Evolutionary conservation across 1,140 invertebrate species (phyloP), one percentile per base, ranked within the genome.

Genomic region (Anthonomus grandis): DNA sequence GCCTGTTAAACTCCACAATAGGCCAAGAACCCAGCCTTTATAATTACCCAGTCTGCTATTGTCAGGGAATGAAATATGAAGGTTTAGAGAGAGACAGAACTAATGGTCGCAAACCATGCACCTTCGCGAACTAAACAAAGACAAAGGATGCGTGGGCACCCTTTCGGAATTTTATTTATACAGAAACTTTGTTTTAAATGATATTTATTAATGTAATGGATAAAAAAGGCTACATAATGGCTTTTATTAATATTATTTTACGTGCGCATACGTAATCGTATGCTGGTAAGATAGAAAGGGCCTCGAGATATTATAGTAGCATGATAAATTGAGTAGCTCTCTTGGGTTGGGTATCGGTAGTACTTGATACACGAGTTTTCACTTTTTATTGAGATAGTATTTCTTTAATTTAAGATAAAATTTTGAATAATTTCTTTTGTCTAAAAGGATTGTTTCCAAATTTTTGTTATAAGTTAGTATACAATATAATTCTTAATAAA

Each of bases 11-110:
- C 13, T 6, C 12, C 19, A 46, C 15, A n/a, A 10, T 17, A 44
- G 39, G 41, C 27, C 52, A 5, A 22, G 36, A 24, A 23, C 52
- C 55, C 55, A 49, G 34, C 55, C 55, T 57, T 57, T 57, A 57
- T 57, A 57, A 57, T 57, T 57, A 57, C 55, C 55, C 55, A 57
- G 55, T 57, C 55, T 57, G 45, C 55, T 57, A 57, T 57, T 57
- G 55, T 57, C 55, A 57, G 55, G 27, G 22, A 49, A 49, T 57
- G 55, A 57, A 49, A 49, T 57, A 57, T 57, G 25, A 18, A 57
- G 46, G 55, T 44, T 41, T n/a, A 41, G 37, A 57, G 8, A 9
- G 46, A 57, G 55, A 57, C 25, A 23, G 24, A n/a, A 9, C 10
- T 31, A 41, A 5, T 8, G 10, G 19, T 8, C 17, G 19, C n/a